Evolutionary conservation across 2,113 vertebrate species (phyloP).

Genomic region (Danionella cerebrum): DNA sequence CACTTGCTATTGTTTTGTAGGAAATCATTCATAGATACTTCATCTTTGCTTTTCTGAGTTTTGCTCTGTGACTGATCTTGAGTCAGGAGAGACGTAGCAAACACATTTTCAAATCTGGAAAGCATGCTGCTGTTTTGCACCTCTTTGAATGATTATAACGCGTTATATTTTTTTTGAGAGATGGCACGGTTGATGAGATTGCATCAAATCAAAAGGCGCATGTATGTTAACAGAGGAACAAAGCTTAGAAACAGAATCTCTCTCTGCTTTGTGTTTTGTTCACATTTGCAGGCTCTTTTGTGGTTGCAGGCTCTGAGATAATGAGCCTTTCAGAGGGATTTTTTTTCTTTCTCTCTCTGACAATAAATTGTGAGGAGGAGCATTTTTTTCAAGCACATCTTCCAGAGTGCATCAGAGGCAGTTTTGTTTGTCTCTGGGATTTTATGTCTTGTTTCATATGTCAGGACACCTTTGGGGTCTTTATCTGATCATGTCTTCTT

Average conservation of each 20-base stretch:
- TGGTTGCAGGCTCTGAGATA: background rate
- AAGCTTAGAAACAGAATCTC: background rate
- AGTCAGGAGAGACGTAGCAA: background rate
- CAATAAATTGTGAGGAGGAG: background rate
- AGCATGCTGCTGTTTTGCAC: background rate
- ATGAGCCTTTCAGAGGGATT: background rate
- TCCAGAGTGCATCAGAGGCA: background rate
- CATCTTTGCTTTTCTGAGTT: background rate
- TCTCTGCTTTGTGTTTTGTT: background rate
- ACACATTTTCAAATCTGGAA: background rate
- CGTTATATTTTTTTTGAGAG: background rate
- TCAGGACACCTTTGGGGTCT: background rate
- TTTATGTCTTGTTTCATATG: background rate
- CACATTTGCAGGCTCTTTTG: background rate
- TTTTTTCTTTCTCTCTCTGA: background rate
- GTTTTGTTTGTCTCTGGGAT: background rate
- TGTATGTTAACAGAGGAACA: background rate
- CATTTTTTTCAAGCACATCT: background rate
- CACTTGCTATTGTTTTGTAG: too few relatives aligned
- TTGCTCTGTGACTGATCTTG: background rate
- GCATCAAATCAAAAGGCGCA: background rate
- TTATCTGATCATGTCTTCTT: background rate
- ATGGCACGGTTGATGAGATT: background rate
- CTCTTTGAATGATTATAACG: background rate
- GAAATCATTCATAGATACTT: conserved; percentile 1